These are phyloP conservation scores for Ophraella communa DNA, from an alignment of 2,888 invertebrate species.

Conservation along the genomic window DNA sequence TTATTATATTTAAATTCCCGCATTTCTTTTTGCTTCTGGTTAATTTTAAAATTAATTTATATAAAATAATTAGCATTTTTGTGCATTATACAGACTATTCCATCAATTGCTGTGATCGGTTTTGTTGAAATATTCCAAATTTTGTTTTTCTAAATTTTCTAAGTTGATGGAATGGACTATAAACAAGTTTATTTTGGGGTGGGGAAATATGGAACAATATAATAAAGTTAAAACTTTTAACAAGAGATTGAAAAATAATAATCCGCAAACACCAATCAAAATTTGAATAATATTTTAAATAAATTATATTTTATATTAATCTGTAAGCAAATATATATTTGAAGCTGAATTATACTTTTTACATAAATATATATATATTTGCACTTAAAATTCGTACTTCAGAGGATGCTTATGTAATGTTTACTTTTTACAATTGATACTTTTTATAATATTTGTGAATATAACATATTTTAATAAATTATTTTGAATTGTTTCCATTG, in stretches of 20 bases:
- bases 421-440: conserved; percentile 32
- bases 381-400: conserved; percentile 19
- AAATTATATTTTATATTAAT: background rate
- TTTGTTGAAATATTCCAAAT: no score
- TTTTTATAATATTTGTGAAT: conserved; percentile 38
- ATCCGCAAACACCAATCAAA: background rate
- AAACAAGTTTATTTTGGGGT: background rate
- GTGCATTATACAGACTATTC: no score
- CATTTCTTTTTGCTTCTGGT: no score
- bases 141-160: no score
- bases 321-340: background rate
- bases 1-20: no score
- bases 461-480: conserved; percentile 39
- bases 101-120: no score
- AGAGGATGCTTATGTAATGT: conserved; percentile 32
- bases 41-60: no score
- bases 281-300: background rate
- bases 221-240: conserved; percentile 14
- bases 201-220: conserved; percentile 2
- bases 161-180: no score
- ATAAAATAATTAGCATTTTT: no score
- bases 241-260: conserved; percentile 27
- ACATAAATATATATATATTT: no score
- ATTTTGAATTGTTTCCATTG: conserved; percentile 30
- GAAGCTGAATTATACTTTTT: background rate